Evolutionary conservation across 1,140 invertebrate species (phyloP), one percentile per base, ranked within the genome.

Genomic region (Riptortus pedestris): DNA sequence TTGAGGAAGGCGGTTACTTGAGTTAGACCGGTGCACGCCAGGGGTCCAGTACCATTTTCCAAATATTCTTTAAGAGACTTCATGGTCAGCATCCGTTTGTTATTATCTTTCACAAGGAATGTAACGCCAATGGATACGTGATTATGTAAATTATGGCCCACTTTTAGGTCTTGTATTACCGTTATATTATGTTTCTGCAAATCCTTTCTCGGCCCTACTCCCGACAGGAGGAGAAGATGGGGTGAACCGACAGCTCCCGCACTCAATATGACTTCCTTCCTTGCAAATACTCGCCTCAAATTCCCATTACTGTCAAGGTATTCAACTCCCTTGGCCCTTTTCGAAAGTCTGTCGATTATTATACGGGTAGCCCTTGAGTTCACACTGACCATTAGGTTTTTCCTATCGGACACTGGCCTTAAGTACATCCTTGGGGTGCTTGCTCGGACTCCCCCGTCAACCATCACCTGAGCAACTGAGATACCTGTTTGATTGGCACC

Each of bases 191-290:
- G 67, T 20, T 76, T 73, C 1, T 75, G 68, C 0, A 87, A 70
- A 12, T 85, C 77, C 31, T 80, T 72, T 29, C 72, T 77, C 2
- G 85, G 83, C 0, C 85, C 86, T 11, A 88, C 77, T 1, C 86
- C 86, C 0, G 85, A 86, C 1, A 88, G 72, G 81, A 88, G 82
- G 12, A 90, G 73, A 2, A 90, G 68, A 69, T 89, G 85, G 0
- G 87, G 82, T 3, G 85, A 83, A 59, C 85, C 85, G 43, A 89
- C 79, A 0, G 85, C 78, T 1, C 87, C 87, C 16, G 81, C 84
- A 29, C 81, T 78, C n/a, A 89, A 68, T 59, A 90, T 81, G 1
- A 89, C 78, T 73, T 89, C 86, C 60, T 80, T 82, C 22, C 22
- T 60, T 67, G 33, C 70, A 64, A 0, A 74, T 1, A 67, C 66